Evolutionary conservation across 2,888 invertebrate species (phyloP).

Genomic region (Loripinus fragilis): DNA sequence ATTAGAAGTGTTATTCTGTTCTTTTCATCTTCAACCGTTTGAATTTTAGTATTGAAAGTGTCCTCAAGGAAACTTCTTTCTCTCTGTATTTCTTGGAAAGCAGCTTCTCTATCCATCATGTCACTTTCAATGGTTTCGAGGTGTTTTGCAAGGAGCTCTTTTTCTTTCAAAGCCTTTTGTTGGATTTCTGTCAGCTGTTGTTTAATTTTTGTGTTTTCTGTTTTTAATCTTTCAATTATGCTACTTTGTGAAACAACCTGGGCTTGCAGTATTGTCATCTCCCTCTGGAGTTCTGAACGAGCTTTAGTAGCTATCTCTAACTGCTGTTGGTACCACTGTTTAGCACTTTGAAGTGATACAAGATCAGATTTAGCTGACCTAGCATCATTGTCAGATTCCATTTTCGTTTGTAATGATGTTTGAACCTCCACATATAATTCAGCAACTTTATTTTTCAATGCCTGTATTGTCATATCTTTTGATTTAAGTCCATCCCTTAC

Average conservation of each 20-base stretch:
- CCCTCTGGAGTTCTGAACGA: conserved; percentile 82
- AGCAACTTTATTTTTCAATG: conserved; percentile 84
- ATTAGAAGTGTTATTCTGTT: conserved; percentile 73
- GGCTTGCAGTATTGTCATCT: conserved; percentile 81
- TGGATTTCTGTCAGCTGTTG: conserved; percentile 82
- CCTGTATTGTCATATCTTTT: conserved; percentile 82
- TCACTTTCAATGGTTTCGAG: conserved; percentile 84
- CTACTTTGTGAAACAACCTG: conserved; percentile 77
- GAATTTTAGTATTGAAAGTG: conserved; percentile 78
- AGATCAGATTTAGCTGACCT: conserved; percentile 81
- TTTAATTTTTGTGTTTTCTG: conserved; percentile 81
- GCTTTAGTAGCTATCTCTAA: conserved; percentile 82
- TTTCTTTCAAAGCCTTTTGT: conserved; percentile 83
- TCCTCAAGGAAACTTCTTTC: conserved; percentile 81
- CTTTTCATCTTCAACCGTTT: conserved; percentile 82
- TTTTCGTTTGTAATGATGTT: conserved; percentile 81
- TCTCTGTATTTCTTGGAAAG: conserved; percentile 83
- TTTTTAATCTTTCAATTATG: conserved; percentile 81
- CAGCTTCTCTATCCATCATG: conserved; percentile 84
- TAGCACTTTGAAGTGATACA: conserved; percentile 81
- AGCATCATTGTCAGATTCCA: conserved; percentile 82
- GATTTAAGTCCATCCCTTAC: conserved; percentile 81
- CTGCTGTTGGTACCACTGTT: conserved; percentile 84
- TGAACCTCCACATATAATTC: conserved; percentile 84
- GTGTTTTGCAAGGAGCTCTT: conserved; percentile 83